These are phyloP conservation scores for Drosophila navojoa DNA, from an alignment of 1,140 invertebrate genomes.

Conservation along the genomic window DNA sequence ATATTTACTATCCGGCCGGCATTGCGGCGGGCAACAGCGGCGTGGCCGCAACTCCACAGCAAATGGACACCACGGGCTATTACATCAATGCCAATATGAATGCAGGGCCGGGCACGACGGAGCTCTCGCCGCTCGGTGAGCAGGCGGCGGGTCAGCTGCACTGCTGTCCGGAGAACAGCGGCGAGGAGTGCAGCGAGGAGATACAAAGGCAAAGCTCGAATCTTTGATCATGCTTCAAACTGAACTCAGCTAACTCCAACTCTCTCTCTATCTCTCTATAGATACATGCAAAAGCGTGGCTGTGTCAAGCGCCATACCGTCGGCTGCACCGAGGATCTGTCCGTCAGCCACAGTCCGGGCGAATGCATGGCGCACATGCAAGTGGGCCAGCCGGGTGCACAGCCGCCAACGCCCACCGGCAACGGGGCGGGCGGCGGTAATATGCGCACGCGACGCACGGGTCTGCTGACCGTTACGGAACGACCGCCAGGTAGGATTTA, in stretches of 20 bases:
- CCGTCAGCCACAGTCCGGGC: conserved; percentile 83
- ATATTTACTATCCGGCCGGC: conserved; percentile 88
- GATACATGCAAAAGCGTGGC: conserved; percentile 90
- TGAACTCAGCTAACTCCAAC: not conserved
- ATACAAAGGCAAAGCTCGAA: conserved; percentile 65
- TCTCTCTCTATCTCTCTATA: conserved; percentile 62
- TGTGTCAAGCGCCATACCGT: conserved; percentile 87
- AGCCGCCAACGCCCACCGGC: conserved; percentile 50
- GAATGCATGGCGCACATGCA: conserved; percentile 76
- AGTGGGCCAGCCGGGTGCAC: conserved; percentile 49
- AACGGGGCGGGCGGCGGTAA: conserved; percentile 76
- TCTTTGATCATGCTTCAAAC: not conserved
- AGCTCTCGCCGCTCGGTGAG: conserved; percentile 60
- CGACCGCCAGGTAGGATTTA: conserved; percentile 90
- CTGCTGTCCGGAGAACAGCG: conserved; percentile 49
- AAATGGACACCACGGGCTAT: conserved; percentile 61
- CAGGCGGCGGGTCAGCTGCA: conserved; percentile 51
- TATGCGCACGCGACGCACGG: conserved; percentile 89
- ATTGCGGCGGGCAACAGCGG: conserved; percentile 45
- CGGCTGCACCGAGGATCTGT: conserved; percentile 82
- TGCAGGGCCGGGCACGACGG: conserved; percentile 35
- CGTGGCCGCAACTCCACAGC: conserved; percentile 19
- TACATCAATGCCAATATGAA: conserved; percentile 66
- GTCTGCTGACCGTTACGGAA: conserved; percentile 93
- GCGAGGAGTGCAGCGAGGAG: conserved; percentile 80